These are phyloP conservation scores for Dreissena rostriformis DNA, from an alignment of 1,140 invertebrate species.

Conservation along the genomic window DNA sequence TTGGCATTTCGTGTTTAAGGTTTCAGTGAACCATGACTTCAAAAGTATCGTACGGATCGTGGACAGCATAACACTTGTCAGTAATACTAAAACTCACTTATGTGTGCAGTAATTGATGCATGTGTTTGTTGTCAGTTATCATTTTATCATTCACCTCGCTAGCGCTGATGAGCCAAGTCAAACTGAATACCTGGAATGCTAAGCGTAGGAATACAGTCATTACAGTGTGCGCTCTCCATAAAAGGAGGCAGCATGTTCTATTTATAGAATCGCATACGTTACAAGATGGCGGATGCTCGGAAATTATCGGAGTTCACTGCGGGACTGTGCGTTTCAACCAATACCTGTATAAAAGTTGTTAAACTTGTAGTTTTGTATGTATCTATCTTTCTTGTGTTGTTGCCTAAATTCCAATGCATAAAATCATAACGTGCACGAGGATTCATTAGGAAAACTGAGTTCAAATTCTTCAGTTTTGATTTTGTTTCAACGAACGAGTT, in stretches of 20 bases:
- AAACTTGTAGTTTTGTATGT: too few species aligned
- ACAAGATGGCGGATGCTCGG: conserved; percentile 44
- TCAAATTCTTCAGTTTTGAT: too few species aligned
- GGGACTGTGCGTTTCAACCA: neutral
- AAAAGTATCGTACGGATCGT: too few species aligned
- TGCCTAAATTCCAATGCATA: too few species aligned
- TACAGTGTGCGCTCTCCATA: conserved; percentile 54
- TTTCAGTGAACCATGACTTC: too few species aligned
- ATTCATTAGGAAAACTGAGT: too few species aligned
- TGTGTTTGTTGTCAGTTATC: conserved; percentile 43
- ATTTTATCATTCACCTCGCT: conserved; percentile 28
- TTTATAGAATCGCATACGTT: conserved; percentile 32
- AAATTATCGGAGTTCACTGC: neutral
- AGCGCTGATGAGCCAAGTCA: conserved; percentile 19
- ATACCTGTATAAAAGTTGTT: too few species aligned
- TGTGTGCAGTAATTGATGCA: conserved; percentile 43
- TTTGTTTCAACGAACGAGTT: too few species aligned
- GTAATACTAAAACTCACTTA: neutral
- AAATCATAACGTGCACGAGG: too few species aligned
- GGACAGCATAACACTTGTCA: too few species aligned
- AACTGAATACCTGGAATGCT: conserved; percentile 50
- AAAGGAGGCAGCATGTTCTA: conserved; percentile 46
- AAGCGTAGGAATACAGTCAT: conserved; percentile 27
- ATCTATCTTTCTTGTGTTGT: too few species aligned
- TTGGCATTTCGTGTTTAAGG: too few species aligned